Evolutionary conservation across 1,140 invertebrate species (phyloP).

Genomic region (Phymastichus coffea): DNA sequence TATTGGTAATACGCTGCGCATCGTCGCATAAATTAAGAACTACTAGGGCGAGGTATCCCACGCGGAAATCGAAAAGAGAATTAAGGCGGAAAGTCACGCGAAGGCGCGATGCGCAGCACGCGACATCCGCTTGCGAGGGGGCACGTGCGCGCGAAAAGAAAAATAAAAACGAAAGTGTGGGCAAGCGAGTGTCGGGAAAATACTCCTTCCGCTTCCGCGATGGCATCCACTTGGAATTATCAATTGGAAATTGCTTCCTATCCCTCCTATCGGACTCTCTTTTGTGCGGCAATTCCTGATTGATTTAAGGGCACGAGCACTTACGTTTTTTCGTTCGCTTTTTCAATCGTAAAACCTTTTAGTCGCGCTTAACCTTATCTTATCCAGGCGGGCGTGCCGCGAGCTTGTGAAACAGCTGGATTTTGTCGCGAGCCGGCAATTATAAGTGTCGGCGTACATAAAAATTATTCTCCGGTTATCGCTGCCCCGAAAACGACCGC

Average conservation of each 20-base stretch:
- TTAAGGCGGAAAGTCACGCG: background rate
- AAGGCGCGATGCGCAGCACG: background rate
- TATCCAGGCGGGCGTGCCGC: background rate
- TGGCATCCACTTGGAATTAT: too few relatives aligned
- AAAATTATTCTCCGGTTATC: conserved; percentile 1
- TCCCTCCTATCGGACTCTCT: too few relatives aligned
- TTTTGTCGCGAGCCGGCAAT: background rate
- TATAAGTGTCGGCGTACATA: background rate
- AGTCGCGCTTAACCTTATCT: too few relatives aligned
- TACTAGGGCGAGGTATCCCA: background rate
- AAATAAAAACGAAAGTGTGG: too few relatives aligned
- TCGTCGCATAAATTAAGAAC: background rate
- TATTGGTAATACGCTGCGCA: too few relatives aligned
- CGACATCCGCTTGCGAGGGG: background rate
- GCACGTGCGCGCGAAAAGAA: background rate
- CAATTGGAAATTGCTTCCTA: conserved; percentile 47
- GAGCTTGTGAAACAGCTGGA: conserved; percentile 6
- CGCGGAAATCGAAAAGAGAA: background rate
- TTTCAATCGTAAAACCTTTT: too few relatives aligned
- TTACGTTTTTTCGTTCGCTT: too few relatives aligned
- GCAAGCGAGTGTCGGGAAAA: too few relatives aligned
- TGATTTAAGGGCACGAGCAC: too few relatives aligned
- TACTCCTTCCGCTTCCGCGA: too few relatives aligned
- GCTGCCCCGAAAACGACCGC: too few relatives aligned
- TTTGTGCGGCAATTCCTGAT: too few relatives aligned